phyloP scores from a whole-genome alignment of 1,140 invertebrate genomes.

The Drosophila elegans region DNA sequence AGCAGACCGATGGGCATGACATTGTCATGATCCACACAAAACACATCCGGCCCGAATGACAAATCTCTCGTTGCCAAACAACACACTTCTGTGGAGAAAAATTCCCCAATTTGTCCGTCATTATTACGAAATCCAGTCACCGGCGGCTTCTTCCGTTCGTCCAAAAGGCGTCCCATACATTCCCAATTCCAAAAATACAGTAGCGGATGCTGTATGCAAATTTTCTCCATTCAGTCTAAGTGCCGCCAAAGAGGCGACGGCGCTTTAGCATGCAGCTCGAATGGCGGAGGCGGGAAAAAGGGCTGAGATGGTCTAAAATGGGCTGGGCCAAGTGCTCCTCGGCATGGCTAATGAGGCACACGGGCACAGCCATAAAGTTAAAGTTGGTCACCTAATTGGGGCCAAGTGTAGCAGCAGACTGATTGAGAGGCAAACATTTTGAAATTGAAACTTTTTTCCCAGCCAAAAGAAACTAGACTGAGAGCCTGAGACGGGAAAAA shows the following conservation, averaged over 20 bases:
- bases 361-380: constrained; percentile 44
- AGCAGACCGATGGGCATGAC: constrained; percentile 58
- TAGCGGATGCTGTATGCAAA: constrained; percentile 83
- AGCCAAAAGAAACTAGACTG: not conserved
- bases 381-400: constrained; percentile 75
- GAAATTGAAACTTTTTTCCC: constrained; percentile 41
- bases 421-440: constrained; percentile 55
- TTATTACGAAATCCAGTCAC: constrained; percentile 65
- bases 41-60: constrained; percentile 79
- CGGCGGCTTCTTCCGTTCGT: constrained; percentile 51
- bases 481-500: not conserved
- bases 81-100: constrained; percentile 40
- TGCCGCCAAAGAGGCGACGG: constrained; percentile 67
- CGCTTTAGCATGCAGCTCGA: constrained; percentile 64
- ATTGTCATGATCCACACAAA: constrained; percentile 72
- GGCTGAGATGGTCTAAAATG: too few relatives aligned
- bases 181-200: constrained; percentile 61
- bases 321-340: constrained; percentile 73
- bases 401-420: constrained; percentile 56
- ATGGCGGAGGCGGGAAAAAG: constrained; percentile 19
- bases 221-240: constrained; percentile 53
- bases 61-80: constrained; percentile 48
- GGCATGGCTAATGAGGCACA: constrained; percentile 73
- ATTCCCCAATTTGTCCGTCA: constrained; percentile 67
- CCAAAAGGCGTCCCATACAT: constrained; percentile 20